A percentile compares a stretch with the other conserved stretches of the same genome.
Evolutionary conservation across 2,888 invertebrate genomes (phyloP).

Genomic region (Andrena hattorfiana): DNA sequence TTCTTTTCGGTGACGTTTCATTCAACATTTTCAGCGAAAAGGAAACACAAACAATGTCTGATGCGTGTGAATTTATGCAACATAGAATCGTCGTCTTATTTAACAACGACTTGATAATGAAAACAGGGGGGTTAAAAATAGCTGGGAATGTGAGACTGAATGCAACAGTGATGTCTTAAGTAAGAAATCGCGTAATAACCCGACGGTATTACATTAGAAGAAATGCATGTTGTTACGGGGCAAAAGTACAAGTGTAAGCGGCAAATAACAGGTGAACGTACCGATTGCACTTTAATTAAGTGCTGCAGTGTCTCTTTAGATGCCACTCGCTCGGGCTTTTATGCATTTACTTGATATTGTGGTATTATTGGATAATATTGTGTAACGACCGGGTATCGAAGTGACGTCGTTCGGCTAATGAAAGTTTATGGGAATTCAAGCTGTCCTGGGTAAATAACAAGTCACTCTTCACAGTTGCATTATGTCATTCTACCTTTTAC

Average conservation of each 20-base stretch:
- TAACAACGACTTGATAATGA: not conserved
- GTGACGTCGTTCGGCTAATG: slow-evolving; percentile 18
- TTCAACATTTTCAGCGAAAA: too few species aligned
- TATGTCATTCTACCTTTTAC: slow-evolving; percentile 1
- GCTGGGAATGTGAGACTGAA: not conserved
- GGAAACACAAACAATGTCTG: not conserved
- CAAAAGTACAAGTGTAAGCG: not conserved
- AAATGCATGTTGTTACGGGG: not conserved
- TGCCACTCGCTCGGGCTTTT: not conserved
- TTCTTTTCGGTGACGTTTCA: too few species aligned
- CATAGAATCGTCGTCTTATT: not conserved
- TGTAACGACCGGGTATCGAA: slow-evolving; percentile 29
- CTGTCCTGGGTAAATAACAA: not conserved
- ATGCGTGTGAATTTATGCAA: not conserved
- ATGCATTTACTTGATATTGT: not conserved
- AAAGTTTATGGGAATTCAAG: slow-evolving; percentile 11
- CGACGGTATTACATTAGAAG: not conserved
- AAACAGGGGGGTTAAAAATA: not conserved
- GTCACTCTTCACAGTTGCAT: not conserved
- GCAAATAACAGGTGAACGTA: slow-evolving; percentile 17
- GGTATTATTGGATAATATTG: slow-evolving; percentile 4
- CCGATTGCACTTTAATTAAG: slow-evolving; percentile 39
- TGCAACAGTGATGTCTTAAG: not conserved
- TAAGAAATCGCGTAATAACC: slow-evolving; percentile 7
- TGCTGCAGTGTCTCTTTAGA: slow-evolving; percentile 11